These are phyloP conservation scores for Argyrosomus regius DNA, from an alignment of 2,797 vertebrate species.

Conservation along the genomic window DNA sequence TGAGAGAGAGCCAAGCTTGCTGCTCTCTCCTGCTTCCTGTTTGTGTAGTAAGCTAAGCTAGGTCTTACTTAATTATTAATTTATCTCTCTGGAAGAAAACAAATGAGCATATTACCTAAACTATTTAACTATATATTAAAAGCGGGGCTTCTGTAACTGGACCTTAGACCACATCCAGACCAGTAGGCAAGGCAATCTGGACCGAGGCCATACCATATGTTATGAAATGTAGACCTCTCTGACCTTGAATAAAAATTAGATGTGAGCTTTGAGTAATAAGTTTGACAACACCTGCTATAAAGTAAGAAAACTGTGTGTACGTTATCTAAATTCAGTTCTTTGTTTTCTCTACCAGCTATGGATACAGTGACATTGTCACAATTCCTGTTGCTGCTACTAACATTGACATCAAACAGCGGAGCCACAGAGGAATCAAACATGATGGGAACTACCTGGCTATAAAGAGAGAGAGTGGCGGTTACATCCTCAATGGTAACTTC, in stretches of 20 bases:
- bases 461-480: conserved; percentile 86
- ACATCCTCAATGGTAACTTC: conserved; percentile 95
- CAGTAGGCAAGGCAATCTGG: no score
- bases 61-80: not conserved
- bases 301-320: not conserved
- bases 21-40: no score
- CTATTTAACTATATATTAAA: not conserved
- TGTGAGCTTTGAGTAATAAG: no score
- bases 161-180: no score
- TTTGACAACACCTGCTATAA: not conserved
- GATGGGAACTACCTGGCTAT: conserved; percentile 96
- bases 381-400: conserved; percentile 95
- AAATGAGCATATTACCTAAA: not conserved
- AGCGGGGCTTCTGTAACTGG: no score
- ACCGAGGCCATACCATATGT: no score
- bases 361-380: conserved; percentile 95
- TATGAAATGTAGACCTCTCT: no score
- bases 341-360: conserved; percentile 84
- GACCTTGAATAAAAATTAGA: no score
- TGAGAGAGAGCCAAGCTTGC: not conserved
- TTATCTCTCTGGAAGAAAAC: not conserved
- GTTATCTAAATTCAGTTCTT: conserved; percentile 11
- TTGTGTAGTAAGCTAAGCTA: not conserved
- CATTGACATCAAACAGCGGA: conserved; percentile 96
- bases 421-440: conserved; percentile 90